Evolutionary conservation across 2,797 vertebrate genomes (phyloP).

Genomic region (Avahi laniger): DNA sequence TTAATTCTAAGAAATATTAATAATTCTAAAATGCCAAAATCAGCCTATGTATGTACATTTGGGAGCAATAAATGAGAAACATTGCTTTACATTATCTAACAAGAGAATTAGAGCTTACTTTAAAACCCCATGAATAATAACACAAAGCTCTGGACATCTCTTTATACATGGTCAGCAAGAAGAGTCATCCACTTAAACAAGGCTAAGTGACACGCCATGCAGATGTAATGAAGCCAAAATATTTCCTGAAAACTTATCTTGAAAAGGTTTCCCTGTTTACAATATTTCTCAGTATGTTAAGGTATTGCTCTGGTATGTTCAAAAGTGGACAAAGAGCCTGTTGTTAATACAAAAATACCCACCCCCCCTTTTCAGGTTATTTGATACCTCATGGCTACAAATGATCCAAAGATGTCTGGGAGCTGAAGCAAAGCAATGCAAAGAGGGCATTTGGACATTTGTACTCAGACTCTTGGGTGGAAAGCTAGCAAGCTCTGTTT

Average conservation of each 20-base stretch:
- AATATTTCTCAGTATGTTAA: constrained; percentile 22
- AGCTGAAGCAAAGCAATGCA: constrained; percentile 23
- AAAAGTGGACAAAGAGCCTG: constrained; percentile 51
- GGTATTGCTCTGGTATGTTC: background rate
- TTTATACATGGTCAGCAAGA: background rate
- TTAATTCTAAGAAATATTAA: background rate
- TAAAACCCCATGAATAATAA: background rate
- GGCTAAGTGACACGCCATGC: background rate
- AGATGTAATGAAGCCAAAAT: background rate
- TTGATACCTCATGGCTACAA: constrained; percentile 40
- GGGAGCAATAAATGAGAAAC: background rate
- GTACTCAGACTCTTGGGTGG: background rate
- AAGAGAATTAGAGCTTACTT: background rate
- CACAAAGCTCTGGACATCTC: background rate
- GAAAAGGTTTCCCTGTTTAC: constrained; percentile 27
- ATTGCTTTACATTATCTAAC: background rate
- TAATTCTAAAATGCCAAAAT: constrained; percentile 27
- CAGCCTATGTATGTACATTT: background rate
- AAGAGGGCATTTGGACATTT: background rate
- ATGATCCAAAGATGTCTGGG: constrained; percentile 54
- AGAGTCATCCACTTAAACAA: background rate
- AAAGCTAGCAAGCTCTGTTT: background rate
- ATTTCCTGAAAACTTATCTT: constrained; percentile 43
- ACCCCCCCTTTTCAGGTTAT: constrained; percentile 31
- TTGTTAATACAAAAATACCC: background rate